Conservation (phyloP, 2,888 invertebrate species). For the Sussaba pulchella region DNA sequence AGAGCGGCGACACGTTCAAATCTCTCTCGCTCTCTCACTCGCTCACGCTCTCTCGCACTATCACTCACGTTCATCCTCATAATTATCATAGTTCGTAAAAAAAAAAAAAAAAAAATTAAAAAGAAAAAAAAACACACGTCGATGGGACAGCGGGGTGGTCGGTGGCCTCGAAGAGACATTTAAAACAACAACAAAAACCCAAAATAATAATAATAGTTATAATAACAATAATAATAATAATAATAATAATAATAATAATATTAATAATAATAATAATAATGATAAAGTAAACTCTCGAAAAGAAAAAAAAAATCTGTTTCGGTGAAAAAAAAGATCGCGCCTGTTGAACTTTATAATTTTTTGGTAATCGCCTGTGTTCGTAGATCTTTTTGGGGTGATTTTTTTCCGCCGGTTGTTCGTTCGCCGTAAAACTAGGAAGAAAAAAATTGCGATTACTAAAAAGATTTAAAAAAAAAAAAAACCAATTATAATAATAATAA, state of each 20-base stretch:
- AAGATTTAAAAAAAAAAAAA: background rate
- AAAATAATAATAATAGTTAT: constrained; percentile 29
- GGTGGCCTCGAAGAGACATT: constrained; percentile 46
- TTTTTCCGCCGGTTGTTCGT: constrained; percentile 26
- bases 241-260: background rate
- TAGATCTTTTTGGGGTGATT: constrained; percentile 7
- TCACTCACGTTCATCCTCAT: constrained; percentile 37
- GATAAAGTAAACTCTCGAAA: constrained; percentile 23
- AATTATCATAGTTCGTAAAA: constrained; percentile 23
- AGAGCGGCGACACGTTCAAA: constrained; percentile 47
- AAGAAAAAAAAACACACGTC: too few relatives aligned
- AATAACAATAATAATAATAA: constrained; percentile 7
- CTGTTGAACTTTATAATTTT: background rate
- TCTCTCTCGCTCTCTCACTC: constrained; percentile 50
- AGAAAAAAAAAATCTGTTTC: constrained; percentile 35
- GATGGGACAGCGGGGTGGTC: constrained; percentile 57
- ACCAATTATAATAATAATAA: background rate
- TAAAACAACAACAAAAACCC: constrained; percentile 12
- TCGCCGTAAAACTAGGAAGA: constrained; percentile 19
- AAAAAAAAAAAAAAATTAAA: too few relatives aligned
- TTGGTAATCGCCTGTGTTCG: constrained; percentile 9
- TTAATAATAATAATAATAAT: too few relatives aligned
- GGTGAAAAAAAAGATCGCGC: constrained; percentile 31
- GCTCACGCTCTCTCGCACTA: constrained; percentile 32
- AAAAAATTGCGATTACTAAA: constrained; percentile 13